phyloP scores from a whole-genome alignment of 2,888 invertebrate species.

The Sphaerophoria taeniata region DNA sequence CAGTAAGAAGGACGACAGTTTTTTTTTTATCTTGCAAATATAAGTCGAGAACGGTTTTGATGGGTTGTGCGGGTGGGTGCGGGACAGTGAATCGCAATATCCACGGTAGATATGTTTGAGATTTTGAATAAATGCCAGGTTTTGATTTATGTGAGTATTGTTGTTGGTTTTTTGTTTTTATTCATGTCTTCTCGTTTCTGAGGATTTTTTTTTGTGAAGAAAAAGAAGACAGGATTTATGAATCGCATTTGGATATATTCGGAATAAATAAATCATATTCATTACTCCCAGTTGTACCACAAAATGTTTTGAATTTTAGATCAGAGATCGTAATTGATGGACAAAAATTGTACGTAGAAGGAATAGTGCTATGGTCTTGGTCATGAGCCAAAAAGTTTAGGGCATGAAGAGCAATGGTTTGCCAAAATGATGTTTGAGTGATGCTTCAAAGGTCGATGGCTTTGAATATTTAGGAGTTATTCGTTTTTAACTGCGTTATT shows the following conservation, averaged over 20 bases:
- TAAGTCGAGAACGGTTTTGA: neutral
- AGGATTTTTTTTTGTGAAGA: conserved; percentile 8
- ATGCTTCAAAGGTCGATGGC: no score
- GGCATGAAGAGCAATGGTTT: neutral
- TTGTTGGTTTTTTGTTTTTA: neutral
- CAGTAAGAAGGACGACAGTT: conserved; percentile 35
- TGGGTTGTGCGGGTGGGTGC: no score
- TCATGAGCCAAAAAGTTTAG: conserved; percentile 8
- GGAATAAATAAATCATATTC: conserved; percentile 66
- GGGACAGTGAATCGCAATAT: conserved; percentile 49
- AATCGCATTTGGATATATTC: conserved; percentile 65
- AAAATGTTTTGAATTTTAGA: conserved; percentile 49
- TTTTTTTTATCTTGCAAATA: no score
- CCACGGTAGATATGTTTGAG: conserved; percentile 47
- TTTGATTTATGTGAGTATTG: conserved; percentile 62
- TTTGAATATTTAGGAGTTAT: no score
- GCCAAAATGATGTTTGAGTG: conserved; percentile 11
- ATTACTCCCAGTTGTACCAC: conserved; percentile 53
- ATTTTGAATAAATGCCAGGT: conserved; percentile 73
- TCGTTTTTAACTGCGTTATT: no score
- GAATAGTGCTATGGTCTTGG: conserved; percentile 30
- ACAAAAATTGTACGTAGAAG: neutral
- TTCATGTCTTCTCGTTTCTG: neutral
- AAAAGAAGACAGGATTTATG: conserved; percentile 61
- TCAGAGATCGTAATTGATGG: conserved; percentile 33